Base-by-base conservation (phyloP, 2,888 invertebrate genomes). In the Mylabris sibirica region DNA sequence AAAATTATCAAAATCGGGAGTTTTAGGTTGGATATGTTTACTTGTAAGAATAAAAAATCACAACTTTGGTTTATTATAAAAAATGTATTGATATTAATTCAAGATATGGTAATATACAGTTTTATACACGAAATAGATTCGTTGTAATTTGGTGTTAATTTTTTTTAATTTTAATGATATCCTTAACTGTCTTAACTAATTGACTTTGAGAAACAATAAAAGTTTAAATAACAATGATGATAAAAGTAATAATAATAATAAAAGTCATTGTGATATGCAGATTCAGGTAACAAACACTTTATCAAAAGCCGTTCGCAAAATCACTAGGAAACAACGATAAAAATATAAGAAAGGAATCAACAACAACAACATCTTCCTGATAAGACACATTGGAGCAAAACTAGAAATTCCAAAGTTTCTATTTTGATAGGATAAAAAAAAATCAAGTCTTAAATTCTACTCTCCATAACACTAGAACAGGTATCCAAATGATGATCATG, bases 111-210 rank as follows among this genome's bases (percentile, higher is more conserved):
- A 59, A 38, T 63, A 66, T 61, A 70, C 24, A 24, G 12, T 30
- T 63, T 41, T 59, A 60, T 59, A 64, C 64, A 68, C 59, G 70
- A 68, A 61, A 64, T 49, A 44, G 24, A 26, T 67, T 70, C 70
- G 70, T 65, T 70, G 71, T 68, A 61, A 20, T 60, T 71, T 71
- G 71, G 71, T 71, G 71, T 71, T 71, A 8, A 30, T 44, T n/a
- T 9, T 26, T 44, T 70, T 67, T 49, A 67, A 61, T 59, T 70
- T 66, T 68, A 68, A 68, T 63, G 60, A 63, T 49, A 62, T n/a
- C n/a, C n/a, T n/a, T 70, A 57, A 44, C 4, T n/a, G 2, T 49
- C 20, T 49, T 64, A 70, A 60, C 71, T 71, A 71, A 71, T 71
- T 71, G 71, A 71, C 71, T 60, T 30, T 59, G 41, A 20, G 12